Percentiles rank a stretch among this genome's conserved stretches.
Conservation (phyloP, 1,140 invertebrate species). For the Magallana gigas region DNA sequence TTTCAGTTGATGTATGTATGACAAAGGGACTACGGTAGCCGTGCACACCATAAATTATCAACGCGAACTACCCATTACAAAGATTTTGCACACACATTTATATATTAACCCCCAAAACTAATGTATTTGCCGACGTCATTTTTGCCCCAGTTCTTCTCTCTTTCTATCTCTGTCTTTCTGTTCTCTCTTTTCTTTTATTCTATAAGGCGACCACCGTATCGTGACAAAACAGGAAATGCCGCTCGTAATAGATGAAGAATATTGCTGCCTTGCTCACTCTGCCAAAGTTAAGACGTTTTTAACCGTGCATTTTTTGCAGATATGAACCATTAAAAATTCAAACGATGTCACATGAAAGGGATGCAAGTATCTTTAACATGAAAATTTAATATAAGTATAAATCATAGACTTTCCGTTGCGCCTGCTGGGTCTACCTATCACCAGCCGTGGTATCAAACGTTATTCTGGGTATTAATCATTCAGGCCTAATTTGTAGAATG, state of each 20-base stretch:
- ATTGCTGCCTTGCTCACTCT: not conserved
- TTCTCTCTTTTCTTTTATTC: too few species aligned
- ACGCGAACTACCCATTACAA: too few species aligned
- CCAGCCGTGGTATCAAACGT: not conserved
- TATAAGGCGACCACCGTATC: too few species aligned
- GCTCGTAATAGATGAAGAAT: not conserved
- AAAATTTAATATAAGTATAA: conserved; percentile 27
- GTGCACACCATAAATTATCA: too few species aligned
- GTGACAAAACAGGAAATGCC: too few species aligned
- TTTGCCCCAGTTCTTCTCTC: too few species aligned
- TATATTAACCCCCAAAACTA: too few species aligned
- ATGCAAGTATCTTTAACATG: not conserved
- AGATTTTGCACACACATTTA: too few species aligned
- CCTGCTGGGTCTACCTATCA: not conserved
- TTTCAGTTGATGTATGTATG: too few species aligned
- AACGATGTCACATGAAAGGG: conserved; percentile 15
- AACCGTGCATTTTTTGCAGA: not conserved
- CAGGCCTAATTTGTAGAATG: not conserved
- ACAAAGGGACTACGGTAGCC: too few species aligned
- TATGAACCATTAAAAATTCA: conserved; percentile 2
- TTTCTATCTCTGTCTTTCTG: too few species aligned
- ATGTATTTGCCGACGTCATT: too few species aligned
- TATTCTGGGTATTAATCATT: not conserved
- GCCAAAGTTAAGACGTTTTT: not conserved
- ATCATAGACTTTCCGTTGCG: not conserved